Evolutionary conservation across 1,140 invertebrate species (phyloP).

Genomic region (Grapholita molesta): DNA sequence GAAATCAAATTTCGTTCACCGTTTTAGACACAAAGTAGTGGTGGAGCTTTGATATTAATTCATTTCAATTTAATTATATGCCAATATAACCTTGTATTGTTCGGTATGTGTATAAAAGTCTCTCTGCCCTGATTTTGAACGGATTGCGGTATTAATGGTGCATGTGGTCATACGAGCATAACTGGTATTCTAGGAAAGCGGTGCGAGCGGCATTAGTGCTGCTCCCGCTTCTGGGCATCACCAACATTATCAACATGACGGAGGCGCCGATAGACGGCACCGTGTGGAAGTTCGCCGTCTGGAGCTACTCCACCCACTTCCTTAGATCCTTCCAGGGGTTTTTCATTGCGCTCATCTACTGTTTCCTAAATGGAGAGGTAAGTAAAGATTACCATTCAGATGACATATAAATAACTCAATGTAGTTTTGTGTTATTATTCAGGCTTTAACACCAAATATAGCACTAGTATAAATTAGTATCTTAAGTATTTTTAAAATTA

Average conservation of each 20-base stretch:
- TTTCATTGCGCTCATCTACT: conserved; percentile 91
- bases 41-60: too few species aligned
- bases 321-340: conserved; percentile 92
- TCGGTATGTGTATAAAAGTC: too few species aligned
- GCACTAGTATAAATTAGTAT: too few species aligned
- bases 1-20: too few species aligned
- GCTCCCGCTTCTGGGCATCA: conserved; percentile 89
- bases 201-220: conserved; percentile 88
- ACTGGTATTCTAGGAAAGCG: conserved; percentile 82
- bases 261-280: conserved; percentile 82
- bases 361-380: conserved; percentile 94
- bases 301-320: conserved; percentile 90
- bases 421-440: too few species aligned
- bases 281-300: conserved; percentile 86
- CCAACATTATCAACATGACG: conserved; percentile 87
- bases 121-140: too few species aligned
- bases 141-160: too few species aligned
- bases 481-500: neutral
- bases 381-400: conserved; percentile 24
- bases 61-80: too few species aligned
- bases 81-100: too few species aligned
- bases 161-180: neutral
- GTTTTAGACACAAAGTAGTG: too few species aligned
- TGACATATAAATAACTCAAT: too few species aligned
- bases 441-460: too few species aligned